These are phyloP conservation scores for Bombylius major DNA, from an alignment of 2,888 invertebrate species.

Conservation along the genomic window DNA sequence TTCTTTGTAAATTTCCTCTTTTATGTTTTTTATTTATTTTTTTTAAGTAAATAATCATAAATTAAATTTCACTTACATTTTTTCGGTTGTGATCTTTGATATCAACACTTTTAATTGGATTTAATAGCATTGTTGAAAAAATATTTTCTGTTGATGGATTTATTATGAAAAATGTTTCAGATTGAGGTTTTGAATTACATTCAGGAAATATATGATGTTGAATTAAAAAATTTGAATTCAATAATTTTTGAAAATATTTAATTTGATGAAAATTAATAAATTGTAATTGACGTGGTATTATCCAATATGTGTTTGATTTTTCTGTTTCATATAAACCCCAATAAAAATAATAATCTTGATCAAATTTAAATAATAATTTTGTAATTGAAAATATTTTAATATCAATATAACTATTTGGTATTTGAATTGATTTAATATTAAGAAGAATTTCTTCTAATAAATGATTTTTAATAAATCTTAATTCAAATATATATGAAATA, in stretches of 20 bases:
- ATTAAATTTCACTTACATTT: no score
- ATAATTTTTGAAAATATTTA: constrained; percentile 38
- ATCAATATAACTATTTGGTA: constrained; percentile 40
- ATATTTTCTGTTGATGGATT: constrained; percentile 6
- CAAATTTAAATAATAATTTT: constrained; percentile 43
- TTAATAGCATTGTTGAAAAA: constrained; percentile 6
- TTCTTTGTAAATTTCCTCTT: no score
- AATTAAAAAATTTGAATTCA: not conserved
- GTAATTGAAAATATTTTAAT: constrained; percentile 41
- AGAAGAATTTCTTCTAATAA: constrained; percentile 11
- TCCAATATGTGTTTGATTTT: constrained; percentile 44
- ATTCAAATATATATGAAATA: constrained; percentile 48
- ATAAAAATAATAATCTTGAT: constrained; percentile 50
- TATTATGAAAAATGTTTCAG: constrained; percentile 8
- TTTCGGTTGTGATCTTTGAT: no score
- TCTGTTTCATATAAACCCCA: constrained; percentile 44
- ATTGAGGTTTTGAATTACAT: not conserved
- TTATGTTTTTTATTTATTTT: no score
- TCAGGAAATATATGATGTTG: constrained; percentile 6
- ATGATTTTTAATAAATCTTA: constrained; percentile 24
- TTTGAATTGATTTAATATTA: constrained; percentile 36
- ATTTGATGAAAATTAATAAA: constrained; percentile 49
- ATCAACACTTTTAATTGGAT: not conserved
- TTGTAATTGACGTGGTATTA: constrained; percentile 45
- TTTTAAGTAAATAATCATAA: no score